phyloP scores from a whole-genome alignment of 2,113 vertebrate species.

The Apistogramma diplotaenia region DNA sequence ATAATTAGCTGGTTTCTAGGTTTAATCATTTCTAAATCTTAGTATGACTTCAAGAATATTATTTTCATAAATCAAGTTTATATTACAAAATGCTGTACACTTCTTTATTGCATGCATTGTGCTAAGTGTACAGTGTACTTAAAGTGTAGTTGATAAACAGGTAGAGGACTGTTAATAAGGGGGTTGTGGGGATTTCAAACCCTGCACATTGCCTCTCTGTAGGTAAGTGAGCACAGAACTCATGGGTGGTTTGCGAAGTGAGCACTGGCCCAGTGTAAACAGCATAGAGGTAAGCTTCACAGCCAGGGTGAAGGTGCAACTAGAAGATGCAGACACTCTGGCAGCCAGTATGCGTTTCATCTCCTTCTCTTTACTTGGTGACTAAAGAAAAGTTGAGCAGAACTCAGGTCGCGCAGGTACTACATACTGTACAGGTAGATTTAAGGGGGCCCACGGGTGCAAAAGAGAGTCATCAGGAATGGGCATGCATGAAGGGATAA shows the following conservation, averaged over 20 bases:
- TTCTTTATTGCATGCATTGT: neutral
- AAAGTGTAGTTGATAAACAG: neutral
- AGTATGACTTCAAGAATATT: neutral
- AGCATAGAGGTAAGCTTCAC: neutral
- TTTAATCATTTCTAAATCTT: neutral
- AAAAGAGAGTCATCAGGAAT: neutral
- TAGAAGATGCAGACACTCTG: neutral
- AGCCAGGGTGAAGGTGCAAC: neutral
- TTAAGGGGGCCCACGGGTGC: neutral
- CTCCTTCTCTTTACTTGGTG: neutral
- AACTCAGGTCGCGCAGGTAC: neutral
- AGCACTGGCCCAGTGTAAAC: too few species aligned
- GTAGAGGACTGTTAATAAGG: neutral
- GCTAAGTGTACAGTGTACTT: neutral
- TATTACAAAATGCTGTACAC: neutral
- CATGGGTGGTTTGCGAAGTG: neutral
- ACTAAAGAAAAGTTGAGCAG: neutral
- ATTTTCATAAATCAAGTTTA: neutral
- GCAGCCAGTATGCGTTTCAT: neutral
- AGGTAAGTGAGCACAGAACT: neutral
- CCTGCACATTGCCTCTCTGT: neutral
- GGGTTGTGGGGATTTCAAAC: neutral
- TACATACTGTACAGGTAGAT: neutral
- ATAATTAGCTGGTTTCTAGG: neutral
- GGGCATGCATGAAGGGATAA: neutral